Percentiles rank a stretch among this genome's conserved stretches.
Evolutionary conservation across 1,140 invertebrate genomes (phyloP).

Genomic region (Zaprionus nigranus): DNA sequence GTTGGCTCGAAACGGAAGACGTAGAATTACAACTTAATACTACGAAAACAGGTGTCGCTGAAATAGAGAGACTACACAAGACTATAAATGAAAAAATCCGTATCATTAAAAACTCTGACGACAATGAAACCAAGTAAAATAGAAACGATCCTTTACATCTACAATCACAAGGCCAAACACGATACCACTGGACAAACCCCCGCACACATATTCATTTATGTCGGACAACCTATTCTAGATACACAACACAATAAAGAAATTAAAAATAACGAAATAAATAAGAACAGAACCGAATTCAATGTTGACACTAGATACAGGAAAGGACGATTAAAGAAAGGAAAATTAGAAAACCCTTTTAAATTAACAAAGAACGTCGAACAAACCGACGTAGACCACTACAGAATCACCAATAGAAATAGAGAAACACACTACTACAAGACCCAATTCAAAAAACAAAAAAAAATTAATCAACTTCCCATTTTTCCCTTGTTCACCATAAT

Average conservation of each 20-base stretch:
- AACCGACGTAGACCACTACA: constrained; percentile 24
- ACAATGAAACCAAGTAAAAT: constrained; percentile 30
- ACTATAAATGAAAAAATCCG: too few relatives aligned
- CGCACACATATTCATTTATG: too few relatives aligned
- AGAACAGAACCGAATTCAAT: constrained; percentile 12
- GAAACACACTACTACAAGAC: constrained; percentile 19
- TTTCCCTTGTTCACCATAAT: constrained; percentile 5
- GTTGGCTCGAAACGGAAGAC: too few relatives aligned
- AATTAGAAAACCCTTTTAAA: constrained; percentile 17
- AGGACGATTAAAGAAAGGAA: constrained; percentile 12
- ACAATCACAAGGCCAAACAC: constrained; percentile 29
- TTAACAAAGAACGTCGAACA: constrained; percentile 18
- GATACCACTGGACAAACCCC: constrained; percentile 26
- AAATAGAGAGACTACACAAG: too few relatives aligned
- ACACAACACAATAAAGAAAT: constrained; percentile 8
- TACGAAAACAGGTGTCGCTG: too few relatives aligned
- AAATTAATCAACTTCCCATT: constrained; percentile 10
- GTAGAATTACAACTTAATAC: too few relatives aligned
- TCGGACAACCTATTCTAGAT: constrained; percentile 3
- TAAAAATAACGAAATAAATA: constrained; percentile 28
- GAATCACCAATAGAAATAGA: constrained; percentile 25
- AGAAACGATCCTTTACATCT: constrained; percentile 26
- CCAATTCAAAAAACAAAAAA: constrained; percentile 12
- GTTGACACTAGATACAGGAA: constrained; percentile 13
- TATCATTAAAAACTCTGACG: constrained; percentile 21